A percentile compares a stretch with the other conserved stretches of the same genome.
Evolutionary conservation across 2,113 vertebrate species (phyloP).

Genomic region (Peromyscus maniculatus): DNA sequence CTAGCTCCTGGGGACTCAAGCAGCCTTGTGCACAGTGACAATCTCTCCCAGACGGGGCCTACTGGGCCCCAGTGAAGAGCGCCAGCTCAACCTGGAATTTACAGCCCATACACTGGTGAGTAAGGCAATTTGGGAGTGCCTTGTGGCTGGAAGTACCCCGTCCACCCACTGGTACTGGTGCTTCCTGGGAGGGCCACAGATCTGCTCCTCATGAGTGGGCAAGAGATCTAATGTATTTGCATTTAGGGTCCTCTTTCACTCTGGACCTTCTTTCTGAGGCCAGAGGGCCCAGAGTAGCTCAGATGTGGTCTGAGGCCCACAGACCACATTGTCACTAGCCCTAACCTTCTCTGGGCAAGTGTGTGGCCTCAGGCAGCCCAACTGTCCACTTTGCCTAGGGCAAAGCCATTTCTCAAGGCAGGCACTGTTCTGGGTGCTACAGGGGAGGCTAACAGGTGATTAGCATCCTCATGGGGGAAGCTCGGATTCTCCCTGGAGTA

Average conservation of each 20-base stretch:
- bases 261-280: neutral
- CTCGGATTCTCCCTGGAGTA: fast-evolving
- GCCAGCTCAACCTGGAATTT: constrained; percentile 89
- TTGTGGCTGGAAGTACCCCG: neutral
- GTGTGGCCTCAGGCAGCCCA: neutral
- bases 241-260: neutral
- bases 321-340: neutral
- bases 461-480: neutral
- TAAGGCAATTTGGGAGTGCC: neutral
- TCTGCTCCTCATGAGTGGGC: neutral
- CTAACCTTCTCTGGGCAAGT: neutral
- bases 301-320: neutral
- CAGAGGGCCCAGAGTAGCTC: neutral
- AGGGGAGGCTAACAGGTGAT: neutral
- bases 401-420: neutral
- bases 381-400: neutral
- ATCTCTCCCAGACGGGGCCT: constrained; percentile 88
- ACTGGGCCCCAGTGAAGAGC: constrained; percentile 90
- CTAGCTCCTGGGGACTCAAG: constrained; percentile 90
- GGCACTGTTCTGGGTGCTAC: neutral
- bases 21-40: constrained; percentile 83
- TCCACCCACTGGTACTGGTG: fast-evolving
- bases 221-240: neutral
- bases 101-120: constrained; percentile 88
- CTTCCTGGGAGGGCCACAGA: neutral